These are phyloP conservation scores for Aphodius sticticus DNA, from an alignment of 2,888 invertebrate genomes.

Conservation along the genomic window DNA sequence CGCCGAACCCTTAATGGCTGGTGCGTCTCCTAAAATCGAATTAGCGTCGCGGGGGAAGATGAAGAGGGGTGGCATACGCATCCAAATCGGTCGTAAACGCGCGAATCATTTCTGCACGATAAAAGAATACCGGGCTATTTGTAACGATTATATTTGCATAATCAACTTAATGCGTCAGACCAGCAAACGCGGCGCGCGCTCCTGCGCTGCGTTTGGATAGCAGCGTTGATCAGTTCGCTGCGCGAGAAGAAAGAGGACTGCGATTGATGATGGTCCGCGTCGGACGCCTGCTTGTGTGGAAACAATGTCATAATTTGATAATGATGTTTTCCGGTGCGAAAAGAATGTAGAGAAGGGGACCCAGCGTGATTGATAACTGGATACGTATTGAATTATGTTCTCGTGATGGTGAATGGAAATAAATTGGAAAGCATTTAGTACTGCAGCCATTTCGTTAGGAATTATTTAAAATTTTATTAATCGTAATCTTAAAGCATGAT, in stretches of 20 bases:
- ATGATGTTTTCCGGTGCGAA: conserved; percentile 40
- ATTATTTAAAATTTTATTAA: too few species aligned
- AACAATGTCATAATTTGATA: conserved; percentile 54
- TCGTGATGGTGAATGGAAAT: too few species aligned
- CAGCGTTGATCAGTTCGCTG: conserved; percentile 29
- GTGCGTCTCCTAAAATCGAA: background rate
- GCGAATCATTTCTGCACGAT: conserved; percentile 43
- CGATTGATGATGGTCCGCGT: conserved; percentile 49
- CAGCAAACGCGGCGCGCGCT: conserved; percentile 16
- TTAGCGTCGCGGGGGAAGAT: background rate
- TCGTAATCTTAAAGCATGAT: too few species aligned
- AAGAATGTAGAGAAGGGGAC: conserved; percentile 20
- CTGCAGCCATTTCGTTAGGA: too few species aligned
- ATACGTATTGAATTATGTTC: too few species aligned
- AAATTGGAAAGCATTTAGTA: too few species aligned
- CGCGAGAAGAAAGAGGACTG: conserved; percentile 48
- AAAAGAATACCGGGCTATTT: conserved; percentile 47
- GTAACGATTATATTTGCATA: conserved; percentile 49
- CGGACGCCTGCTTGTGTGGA: conserved; percentile 52
- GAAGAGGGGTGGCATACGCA: conserved; percentile 16
- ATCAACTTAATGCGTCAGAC: conserved; percentile 36
- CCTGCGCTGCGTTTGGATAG: conserved; percentile 6
- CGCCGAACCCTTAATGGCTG: background rate
- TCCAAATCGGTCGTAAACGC: conserved; percentile 31
- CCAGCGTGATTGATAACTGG: conserved; percentile 43